Evolutionary conservation across 2,888 invertebrate species (phyloP), one percentile per base, ranked within the genome.

Genomic region (Embidobia sp.): DNA sequence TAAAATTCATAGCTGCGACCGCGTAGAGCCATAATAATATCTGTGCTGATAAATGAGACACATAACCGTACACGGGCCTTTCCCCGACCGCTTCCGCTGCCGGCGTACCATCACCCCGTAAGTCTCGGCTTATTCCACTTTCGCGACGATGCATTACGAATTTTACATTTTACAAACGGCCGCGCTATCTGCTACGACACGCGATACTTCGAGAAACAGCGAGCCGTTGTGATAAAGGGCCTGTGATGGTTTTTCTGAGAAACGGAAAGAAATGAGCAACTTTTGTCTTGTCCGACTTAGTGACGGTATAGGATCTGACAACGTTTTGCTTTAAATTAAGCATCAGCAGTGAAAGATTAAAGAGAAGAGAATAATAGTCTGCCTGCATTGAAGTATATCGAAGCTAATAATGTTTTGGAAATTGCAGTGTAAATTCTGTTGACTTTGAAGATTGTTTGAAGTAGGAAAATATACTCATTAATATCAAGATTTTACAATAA

Each of bases 31-130:
- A 85, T 86, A 88, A 88, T 88, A 88, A 88, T 88, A 88, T 88
- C 87, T 85, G 86, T 84, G 84, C 86, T 88, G 88, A 88, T 87
- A 88, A 88, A 88, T 87, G 88, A 86, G 86, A 86, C 85, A 86
- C 88, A 88, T 88, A 88, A 89, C 84, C 85, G 88, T 87, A 87
- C 88, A 86, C 84, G 87, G 81, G 77, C 82, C 84, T 81, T 80
- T 79, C 74, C 75, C 76, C 61, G 59, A 75, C 67, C 70, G 77
- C 69, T 49, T 72, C 63, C 66, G 63, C 74, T 74, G 61, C 74
- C 67, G 55, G 55, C 78, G 72, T 75, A 66, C 75, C 78, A 70
- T 64, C 80, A 81, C 76, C 82, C 80, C 83, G 82, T 85, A 83
- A 83, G 83, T 84, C 86, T 83, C 82, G 81, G 85, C 84, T 87